Evolutionary conservation across 2,797 vertebrate genomes (phyloP), one percentile per base, ranked within the genome.

Genomic region (Sebastes trivittatus): DNA sequence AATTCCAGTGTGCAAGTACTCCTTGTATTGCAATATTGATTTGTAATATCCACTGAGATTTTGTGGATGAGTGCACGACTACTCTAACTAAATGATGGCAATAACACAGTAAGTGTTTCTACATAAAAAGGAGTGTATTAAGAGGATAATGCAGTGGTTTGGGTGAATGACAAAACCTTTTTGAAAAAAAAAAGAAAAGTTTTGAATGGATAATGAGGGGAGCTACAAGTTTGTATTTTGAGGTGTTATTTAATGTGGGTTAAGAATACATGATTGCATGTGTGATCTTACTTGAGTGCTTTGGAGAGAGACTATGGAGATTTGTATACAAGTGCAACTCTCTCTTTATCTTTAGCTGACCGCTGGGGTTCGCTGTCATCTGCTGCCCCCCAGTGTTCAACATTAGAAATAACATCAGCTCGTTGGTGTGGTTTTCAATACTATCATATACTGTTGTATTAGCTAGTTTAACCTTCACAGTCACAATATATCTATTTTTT

Each of bases 381-480:
- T 91, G 82, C 83, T 87, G 81, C 90, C 90, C 72, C 72, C 92
- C 69, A 60, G 75, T 86, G 92, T 4, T 55, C 0, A 20, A 61
- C 1, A 42, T 2, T 2, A 1, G 3, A 23, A 2, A 0, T 3
- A 4, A 62, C 74, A 85, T 7, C 16, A 13, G 23, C 54, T 20
- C 16, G 2, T 4, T 34, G 7, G 11, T 16, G 63, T 4, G 27
- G 3, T 5, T 20, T 62, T 55, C 27, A 34, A 4, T 11, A 5
- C 25, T 16, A 6, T n/a, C 11, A 13, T 20, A 14, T 16, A 27
- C 8, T 46, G 18, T 18, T 54, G 8, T 11, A 36, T 38, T 5
- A 5, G 4, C 14, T 14, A 11, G 0, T 46, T 25, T n/a, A 3
- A 69, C 8, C 4, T 10, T 30, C 30, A 54, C 3, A 42, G 25